A percentile compares a stretch with the other conserved stretches of the same genome.
Conservation (phyloP, 2,888 invertebrate genomes). For the Eulithis prunata region DNA sequence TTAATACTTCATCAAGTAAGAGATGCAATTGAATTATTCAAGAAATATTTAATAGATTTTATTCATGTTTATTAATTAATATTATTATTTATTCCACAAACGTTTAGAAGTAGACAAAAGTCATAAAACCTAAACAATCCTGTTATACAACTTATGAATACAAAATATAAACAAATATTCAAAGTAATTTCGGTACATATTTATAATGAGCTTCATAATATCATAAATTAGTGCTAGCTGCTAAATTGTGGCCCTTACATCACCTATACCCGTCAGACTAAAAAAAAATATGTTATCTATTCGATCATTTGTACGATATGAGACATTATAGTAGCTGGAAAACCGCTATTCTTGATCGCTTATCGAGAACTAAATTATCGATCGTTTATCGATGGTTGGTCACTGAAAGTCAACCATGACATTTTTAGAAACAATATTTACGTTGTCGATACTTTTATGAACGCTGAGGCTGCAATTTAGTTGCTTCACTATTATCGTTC, state of each 20-base stretch:
- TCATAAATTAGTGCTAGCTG: slow-evolving; percentile 1
- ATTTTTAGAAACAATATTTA: background rate
- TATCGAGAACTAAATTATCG: too few relatives aligned
- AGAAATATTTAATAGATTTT: background rate
- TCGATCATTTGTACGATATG: too few relatives aligned
- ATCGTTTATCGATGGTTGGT: too few relatives aligned
- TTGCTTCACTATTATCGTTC: slow-evolving; percentile 18
- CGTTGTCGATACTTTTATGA: background rate
- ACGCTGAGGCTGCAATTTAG: slow-evolving; percentile 1
- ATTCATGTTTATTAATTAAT: background rate
- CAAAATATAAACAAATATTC: slow-evolving; percentile 10
- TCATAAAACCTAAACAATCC: background rate
- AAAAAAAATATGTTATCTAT: too few relatives aligned
- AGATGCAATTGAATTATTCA: background rate
- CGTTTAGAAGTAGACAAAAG: background rate
- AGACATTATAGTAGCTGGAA: too few relatives aligned
- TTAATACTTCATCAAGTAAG: too few relatives aligned
- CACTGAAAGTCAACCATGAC: too few relatives aligned
- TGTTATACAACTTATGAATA: slow-evolving; percentile 1
- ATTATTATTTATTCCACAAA: background rate
- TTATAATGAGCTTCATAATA: slow-evolving; percentile 12
- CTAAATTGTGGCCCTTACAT: background rate
- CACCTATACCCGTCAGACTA: too few relatives aligned
- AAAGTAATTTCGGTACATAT: slow-evolving; percentile 8
- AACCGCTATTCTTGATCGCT: too few relatives aligned